These are phyloP conservation scores for Gadopsis marmoratus DNA, from an alignment of 2,797 vertebrate species.

Conservation along the genomic window DNA sequence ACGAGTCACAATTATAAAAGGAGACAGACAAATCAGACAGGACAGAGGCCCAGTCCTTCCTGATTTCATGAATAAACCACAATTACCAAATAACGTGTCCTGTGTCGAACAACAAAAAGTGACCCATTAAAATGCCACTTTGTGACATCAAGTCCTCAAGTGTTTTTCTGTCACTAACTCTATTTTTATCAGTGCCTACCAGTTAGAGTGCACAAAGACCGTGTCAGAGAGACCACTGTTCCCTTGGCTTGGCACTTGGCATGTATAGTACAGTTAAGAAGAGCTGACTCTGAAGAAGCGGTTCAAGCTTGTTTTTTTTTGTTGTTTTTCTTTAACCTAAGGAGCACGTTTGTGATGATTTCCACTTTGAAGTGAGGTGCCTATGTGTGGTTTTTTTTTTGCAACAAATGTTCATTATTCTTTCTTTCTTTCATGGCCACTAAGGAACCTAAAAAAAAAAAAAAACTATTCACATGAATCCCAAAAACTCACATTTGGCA, in stretches of 20 bases:
- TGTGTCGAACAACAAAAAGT: constrained; percentile 34
- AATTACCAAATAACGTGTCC: constrained; percentile 35
- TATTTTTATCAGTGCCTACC: constrained; percentile 25
- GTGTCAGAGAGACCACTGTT: constrained; percentile 71
- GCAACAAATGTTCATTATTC: constrained; percentile 17
- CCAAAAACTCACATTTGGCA: constrained; percentile 55
- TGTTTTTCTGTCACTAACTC: constrained; percentile 23
- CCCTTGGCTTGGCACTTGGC: constrained; percentile 69
- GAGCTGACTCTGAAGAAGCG: constrained; percentile 36
- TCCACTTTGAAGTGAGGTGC: constrained; percentile 46
- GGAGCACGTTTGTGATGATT: constrained; percentile 11
- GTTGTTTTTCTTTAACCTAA: background rate
- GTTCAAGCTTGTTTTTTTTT: background rate
- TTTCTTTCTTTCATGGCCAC: constrained; percentile 12
- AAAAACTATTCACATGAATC: constrained; percentile 45
- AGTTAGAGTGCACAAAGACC: constrained; percentile 45
- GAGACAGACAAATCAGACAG: background rate
- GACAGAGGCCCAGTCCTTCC: constrained; percentile 59
- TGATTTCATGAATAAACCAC: constrained; percentile 37
- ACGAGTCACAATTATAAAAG: constrained; percentile 26
- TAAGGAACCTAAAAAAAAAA: background rate
- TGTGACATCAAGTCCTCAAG: constrained; percentile 37
- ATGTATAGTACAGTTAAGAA: constrained; percentile 54
- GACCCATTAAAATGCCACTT: constrained; percentile 38
- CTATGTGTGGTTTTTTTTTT: constrained; percentile 18